phyloP scores from a whole-genome alignment of 2,888 invertebrate species.

The Netelia inedita region DNA sequence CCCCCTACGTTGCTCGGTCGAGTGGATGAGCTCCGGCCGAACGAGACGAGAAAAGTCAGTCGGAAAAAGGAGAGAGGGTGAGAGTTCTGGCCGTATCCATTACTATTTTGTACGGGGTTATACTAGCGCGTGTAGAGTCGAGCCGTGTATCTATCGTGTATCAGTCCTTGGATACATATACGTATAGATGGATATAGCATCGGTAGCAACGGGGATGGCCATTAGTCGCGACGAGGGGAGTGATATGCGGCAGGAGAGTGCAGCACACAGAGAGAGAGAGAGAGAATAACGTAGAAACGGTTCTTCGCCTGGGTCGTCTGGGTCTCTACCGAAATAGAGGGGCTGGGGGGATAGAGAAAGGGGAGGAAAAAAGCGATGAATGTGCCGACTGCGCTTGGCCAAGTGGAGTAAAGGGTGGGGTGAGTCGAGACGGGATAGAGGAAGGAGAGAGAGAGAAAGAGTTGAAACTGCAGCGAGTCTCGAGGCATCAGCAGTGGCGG shows the following conservation, averaged over 20 bases:
- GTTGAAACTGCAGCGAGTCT: slow-evolving; percentile 45
- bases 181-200: neutral
- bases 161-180: neutral
- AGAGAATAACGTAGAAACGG: neutral
- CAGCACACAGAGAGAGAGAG: slow-evolving; percentile 16
- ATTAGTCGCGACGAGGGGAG: slow-evolving; percentile 12
- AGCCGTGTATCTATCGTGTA: slow-evolving; percentile 23
- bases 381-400: slow-evolving; percentile 20
- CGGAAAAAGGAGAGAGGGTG: slow-evolving; percentile 30
- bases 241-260: neutral
- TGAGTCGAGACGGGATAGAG: slow-evolving; percentile 55
- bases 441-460: slow-evolving; percentile 36
- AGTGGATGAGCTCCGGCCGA: neutral
- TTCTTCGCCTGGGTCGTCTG: slow-evolving; percentile 32
- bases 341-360: slow-evolving; percentile 16
- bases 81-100: neutral
- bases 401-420: slow-evolving; percentile 38
- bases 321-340: slow-evolving; percentile 58
- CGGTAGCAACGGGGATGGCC: neutral
- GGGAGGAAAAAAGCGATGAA: slow-evolving; percentile 41
- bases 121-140: neutral
- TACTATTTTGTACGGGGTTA: no score
- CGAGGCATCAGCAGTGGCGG: slow-evolving; percentile 76
- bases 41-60: slow-evolving; percentile 31
- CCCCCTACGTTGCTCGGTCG: slow-evolving; percentile 5